phyloP scores from a whole-genome alignment of 2,113 vertebrate species.

The Benitochromis conjunctus region DNA sequence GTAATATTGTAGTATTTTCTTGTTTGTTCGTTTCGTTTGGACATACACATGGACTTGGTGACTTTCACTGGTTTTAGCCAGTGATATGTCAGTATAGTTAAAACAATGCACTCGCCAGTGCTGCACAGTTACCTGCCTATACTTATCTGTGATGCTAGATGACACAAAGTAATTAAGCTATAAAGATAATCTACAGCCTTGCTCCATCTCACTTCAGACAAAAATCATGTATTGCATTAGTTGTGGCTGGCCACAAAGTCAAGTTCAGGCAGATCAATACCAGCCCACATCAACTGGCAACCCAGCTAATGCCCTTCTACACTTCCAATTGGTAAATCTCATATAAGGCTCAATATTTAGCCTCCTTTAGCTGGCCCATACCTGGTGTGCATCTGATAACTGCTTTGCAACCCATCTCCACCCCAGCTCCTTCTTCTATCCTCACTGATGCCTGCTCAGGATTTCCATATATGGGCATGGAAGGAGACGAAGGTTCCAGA shows the following conservation, averaged over 20 bases:
- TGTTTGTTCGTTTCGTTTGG: not conserved
- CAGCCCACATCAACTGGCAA: not conserved
- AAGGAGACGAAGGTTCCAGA: not conserved
- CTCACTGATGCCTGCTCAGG: not conserved
- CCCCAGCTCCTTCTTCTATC: not conserved
- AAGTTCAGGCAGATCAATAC: not conserved
- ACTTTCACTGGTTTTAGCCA: not conserved
- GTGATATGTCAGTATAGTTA: not conserved
- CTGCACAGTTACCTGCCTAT: not conserved
- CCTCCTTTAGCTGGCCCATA: not conserved
- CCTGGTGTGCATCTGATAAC: not conserved
- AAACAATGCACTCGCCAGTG: not conserved
- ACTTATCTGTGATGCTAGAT: not conserved
- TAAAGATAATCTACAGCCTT: not conserved
- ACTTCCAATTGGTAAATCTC: not conserved
- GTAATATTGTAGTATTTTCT: not conserved
- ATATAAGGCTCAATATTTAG: not conserved
- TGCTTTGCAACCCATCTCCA: not conserved
- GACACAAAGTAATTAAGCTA: not conserved
- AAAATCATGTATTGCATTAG: accelerated
- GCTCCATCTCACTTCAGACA: not conserved
- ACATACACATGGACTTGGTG: not conserved
- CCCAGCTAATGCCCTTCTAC: not conserved
- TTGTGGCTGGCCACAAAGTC: not conserved
- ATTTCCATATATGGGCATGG: not conserved